phyloP scores from a whole-genome alignment of 2,797 vertebrate genomes.

The Betta splendens region DNA sequence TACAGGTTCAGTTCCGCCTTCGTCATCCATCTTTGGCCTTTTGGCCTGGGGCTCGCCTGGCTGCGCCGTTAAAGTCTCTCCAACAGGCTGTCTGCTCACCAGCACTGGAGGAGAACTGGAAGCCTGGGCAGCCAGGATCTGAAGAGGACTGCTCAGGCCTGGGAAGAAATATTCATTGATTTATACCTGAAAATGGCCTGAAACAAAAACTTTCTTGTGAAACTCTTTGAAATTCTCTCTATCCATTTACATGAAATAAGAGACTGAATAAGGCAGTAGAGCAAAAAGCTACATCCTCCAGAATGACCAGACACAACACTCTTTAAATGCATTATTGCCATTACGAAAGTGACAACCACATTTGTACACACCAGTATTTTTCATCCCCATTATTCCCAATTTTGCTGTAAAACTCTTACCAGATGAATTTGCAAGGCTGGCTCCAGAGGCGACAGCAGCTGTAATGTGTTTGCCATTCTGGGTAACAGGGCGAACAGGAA shows the following conservation, averaged over 20 bases:
- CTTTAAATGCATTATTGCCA: not conserved
- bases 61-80: slow-evolving; percentile 74
- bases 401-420: slow-evolving; percentile 72
- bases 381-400: not conserved
- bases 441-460: slow-evolving; percentile 77
- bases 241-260: too few species aligned
- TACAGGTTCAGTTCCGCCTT: slow-evolving; percentile 55
- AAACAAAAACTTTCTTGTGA: too few species aligned
- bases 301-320: too few species aligned
- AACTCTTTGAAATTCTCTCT: too few species aligned
- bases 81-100: slow-evolving; percentile 83
- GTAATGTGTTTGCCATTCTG: slow-evolving; percentile 93
- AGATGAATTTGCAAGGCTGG: slow-evolving; percentile 83
- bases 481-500: slow-evolving; percentile 88
- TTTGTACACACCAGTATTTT: too few species aligned
- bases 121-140: slow-evolving; percentile 96
- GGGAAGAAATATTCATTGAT: too few species aligned
- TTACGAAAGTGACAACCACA: not conserved
- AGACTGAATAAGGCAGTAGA: too few species aligned
- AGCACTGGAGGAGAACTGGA: slow-evolving; percentile 93
- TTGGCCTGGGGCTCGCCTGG: slow-evolving; percentile 88
- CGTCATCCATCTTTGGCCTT: slow-evolving; percentile 87
- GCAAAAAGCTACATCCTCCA: too few species aligned
- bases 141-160: slow-evolving; percentile 93
- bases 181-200: too few species aligned